phyloP scores from a whole-genome alignment of 2,797 vertebrate genomes.

The Pampus argenteus region DNA sequence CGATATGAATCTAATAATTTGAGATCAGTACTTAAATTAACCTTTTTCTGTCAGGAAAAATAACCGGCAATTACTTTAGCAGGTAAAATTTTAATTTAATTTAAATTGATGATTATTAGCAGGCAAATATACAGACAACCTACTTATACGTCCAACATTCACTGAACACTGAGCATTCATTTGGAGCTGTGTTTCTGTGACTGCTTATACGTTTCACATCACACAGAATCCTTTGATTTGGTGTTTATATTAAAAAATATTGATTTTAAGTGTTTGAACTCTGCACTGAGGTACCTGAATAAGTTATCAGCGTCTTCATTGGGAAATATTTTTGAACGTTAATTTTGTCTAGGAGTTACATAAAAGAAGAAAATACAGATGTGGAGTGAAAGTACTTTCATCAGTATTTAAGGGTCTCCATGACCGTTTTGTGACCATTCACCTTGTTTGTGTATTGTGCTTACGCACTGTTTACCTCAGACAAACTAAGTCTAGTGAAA shows the following conservation, averaged over 20 bases:
- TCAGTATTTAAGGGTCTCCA: background rate
- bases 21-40: background rate
- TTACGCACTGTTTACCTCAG: slow-evolving; percentile 6
- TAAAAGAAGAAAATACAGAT: background rate
- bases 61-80: background rate
- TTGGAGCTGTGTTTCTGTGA: too few species aligned
- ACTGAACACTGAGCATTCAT: too few species aligned
- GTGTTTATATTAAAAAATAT: background rate
- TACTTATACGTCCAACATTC: background rate
- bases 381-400: background rate
- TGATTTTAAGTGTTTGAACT: background rate
- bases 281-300: background rate
- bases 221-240: background rate
- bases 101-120: background rate
- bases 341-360: background rate
- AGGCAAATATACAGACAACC: background rate
- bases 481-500: slow-evolving; percentile 36
- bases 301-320: background rate
- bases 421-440: slow-evolving; percentile 34
- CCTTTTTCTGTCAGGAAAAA: background rate
- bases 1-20: background rate
- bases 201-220: too few species aligned
- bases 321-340: background rate
- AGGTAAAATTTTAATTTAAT: background rate
- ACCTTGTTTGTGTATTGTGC: slow-evolving; percentile 26